Base-by-base conservation (phyloP, 2,888 invertebrate species). In the Drosophila formosana region DNA sequence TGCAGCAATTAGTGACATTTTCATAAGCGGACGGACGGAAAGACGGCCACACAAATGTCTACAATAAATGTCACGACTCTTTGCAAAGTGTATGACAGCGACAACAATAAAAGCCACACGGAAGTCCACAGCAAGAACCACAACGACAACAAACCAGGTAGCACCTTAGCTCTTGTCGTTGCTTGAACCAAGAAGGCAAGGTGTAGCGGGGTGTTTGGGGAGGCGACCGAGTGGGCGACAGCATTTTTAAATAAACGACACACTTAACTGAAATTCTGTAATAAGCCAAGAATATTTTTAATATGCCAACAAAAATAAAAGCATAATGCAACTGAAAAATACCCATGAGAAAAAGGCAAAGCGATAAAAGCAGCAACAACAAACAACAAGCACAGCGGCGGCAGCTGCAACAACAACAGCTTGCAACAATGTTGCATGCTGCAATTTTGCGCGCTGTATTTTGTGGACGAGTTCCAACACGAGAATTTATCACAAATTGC, bases 261-360 rank as follows among this genome's bases (percentile, higher is more conserved):
- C 72, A 72, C 77, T 75, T 75, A 62, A 76, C 52, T 79, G 46
- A 64, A 74, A 80, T 80, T 50, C 56, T 70, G 79, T 81, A 81
- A 81, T 75, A 88, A 85, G 86, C 79, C 82, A 74, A 64, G 82
- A 74, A 81, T 70, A 81, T 75, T 51, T 75, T 80, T 56, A 77
- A 77, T 66, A 63, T 61, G 63, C 43, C 53, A 61, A 63, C 55
- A 64, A 58, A 32, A 53, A 46, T 37, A 51, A 41, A 45, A 55
- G 43, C 28, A 46, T 47, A 28, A 37, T 32, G 32, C 47, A 52
- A 26, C 56, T 51, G 37, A 39, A 13, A 26, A 7, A 8, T 32
- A 32, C 32, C 32, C 7, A 32, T 8, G 32, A 32, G 28, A 58
- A 34, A 55, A 30, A 9, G 30, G 41, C 32, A 34, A 32, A 32